These are phyloP conservation scores for Drosophila mojavensis DNA, from an alignment of 1,140 invertebrate species.

Conservation along the genomic window DNA sequence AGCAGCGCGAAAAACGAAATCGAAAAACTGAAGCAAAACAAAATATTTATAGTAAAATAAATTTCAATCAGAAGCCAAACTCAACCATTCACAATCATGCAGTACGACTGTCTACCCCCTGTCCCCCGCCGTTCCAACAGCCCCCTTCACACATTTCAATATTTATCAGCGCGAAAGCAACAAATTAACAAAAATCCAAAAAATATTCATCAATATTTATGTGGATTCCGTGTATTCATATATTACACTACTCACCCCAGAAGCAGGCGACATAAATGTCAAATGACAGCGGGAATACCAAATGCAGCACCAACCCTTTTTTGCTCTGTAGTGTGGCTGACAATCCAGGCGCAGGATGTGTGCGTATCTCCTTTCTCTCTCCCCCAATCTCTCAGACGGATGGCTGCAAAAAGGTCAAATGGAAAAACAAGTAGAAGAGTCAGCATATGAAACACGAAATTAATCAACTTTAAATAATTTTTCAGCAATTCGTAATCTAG, in stretches of 20 bases:
- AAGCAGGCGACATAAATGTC: slow-evolving; percentile 66
- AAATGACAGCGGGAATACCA: slow-evolving; percentile 41
- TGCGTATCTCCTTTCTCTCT: not conserved
- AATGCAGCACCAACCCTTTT: slow-evolving; percentile 35
- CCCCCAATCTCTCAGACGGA: not conserved
- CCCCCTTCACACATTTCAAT: slow-evolving; percentile 4
- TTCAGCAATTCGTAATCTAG: not conserved
- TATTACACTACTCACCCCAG: slow-evolving; percentile 51
- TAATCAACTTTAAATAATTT: not conserved
- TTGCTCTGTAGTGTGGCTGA: slow-evolving; percentile 2
- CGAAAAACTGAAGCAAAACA: not conserved
- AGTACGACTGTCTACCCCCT: not conserved
- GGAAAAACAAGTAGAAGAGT: not conserved
- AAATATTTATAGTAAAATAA: slow-evolving; percentile 21
- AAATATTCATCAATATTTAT: slow-evolving; percentile 4
- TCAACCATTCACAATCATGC: slow-evolving; percentile 8
- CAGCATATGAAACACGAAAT: not conserved
- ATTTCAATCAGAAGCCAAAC: slow-evolving; percentile 35
- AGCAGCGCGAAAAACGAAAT: slow-evolving; percentile 19
- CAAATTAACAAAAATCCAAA: slow-evolving; percentile 45
- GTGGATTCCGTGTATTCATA: not conserved
- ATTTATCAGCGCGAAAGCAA: slow-evolving; percentile 46
- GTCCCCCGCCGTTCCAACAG: no score
- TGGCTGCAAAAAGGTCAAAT: slow-evolving; percentile 14
- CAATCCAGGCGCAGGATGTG: slow-evolving; percentile 18